Base-by-base conservation (phyloP, 2,113 vertebrate genomes). In the Eonycteris spelaea region DNA sequence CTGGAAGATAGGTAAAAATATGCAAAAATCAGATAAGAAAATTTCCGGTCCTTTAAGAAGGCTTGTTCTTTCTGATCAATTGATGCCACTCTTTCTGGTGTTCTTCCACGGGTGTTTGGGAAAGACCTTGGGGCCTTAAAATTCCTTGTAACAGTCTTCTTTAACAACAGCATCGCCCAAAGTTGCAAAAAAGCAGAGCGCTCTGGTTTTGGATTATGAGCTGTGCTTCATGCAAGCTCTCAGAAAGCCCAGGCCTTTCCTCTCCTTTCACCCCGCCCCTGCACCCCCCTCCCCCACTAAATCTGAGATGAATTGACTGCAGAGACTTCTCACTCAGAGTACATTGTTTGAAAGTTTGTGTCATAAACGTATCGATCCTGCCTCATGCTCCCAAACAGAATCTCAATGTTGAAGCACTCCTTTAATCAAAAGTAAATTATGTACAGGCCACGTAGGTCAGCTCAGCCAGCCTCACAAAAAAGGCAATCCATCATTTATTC, bases 361-460 rank as follows among this genome's bases (percentile, higher is more conserved):
- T 98, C 98, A 97, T 98, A 98, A 98, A 98, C 18, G 67, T 96
- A 98, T 98, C 11, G 98, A 98, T 98, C 96, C 55, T 67, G 40
- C 90, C 84, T 91, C 24, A 2, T 55, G 90, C 82, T 97, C 96
- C 91, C 96, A 95, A 95, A 94, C 95, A 96, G 91, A 94, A 95
- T 98, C 96, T 97, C 85, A 82, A 97, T 97, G 84, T 98, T 98
- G 98, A 98, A 98, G 98, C 98, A 98, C 97, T 98, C 97, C 98
- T 99, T 99, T 98, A 98, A 98, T 98, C 98, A 99, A 98, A 98
- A 98, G 98, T 98, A 99, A 99, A 98, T 98, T 98, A 99, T 98
- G 98, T 98, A 99, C 98, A 98, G 98, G 99, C 98, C 98, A 90
- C 78, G 33, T 90, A 96, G 98, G 98, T 97, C 97, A 98, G 97